These are phyloP conservation scores for Drosophila santomea DNA, from an alignment of 1,140 invertebrate genomes.

Conservation along the genomic window DNA sequence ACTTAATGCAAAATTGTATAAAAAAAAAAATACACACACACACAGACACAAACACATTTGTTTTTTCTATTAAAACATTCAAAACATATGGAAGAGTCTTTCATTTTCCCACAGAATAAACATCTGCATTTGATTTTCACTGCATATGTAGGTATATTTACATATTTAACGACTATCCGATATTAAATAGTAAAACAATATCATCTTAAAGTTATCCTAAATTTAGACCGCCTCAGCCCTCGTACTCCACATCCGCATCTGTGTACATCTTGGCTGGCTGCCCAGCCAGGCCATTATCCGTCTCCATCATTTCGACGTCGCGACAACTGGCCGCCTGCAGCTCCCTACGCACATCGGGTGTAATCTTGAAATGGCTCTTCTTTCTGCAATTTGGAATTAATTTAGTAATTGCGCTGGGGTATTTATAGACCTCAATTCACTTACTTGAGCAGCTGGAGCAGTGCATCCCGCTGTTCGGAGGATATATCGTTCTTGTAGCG, in stretches of 20 bases:
- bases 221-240: constrained; percentile 16
- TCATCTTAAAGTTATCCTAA: constrained; percentile 11
- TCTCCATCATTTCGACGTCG: constrained; percentile 88
- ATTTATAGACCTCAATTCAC: background rate
- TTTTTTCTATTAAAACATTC: constrained; percentile 76
- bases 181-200: constrained; percentile 50
- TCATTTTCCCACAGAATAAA: constrained; percentile 21
- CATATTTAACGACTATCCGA: constrained; percentile 28
- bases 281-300: constrained; percentile 49
- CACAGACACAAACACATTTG: constrained; percentile 52
- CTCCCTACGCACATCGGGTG: constrained; percentile 94
- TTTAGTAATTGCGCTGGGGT: background rate
- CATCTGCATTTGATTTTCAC: constrained; percentile 12
- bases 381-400: constrained; percentile 79
- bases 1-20: constrained; percentile 62
- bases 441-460: constrained; percentile 90
- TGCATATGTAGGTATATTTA: constrained; percentile 28
- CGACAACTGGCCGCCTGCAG: constrained; percentile 92
- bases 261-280: constrained; percentile 75
- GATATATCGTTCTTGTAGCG: constrained; percentile 98
- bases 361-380: constrained; percentile 93
- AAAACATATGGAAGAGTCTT: constrained; percentile 49
- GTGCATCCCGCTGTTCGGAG: constrained; percentile 94
- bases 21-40: constrained; percentile 59
- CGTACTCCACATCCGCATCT: constrained; percentile 75